Evolutionary conservation across 1,140 invertebrate genomes (phyloP), one percentile per base, ranked within the genome.

Genomic region (Drosophila sp.): DNA sequence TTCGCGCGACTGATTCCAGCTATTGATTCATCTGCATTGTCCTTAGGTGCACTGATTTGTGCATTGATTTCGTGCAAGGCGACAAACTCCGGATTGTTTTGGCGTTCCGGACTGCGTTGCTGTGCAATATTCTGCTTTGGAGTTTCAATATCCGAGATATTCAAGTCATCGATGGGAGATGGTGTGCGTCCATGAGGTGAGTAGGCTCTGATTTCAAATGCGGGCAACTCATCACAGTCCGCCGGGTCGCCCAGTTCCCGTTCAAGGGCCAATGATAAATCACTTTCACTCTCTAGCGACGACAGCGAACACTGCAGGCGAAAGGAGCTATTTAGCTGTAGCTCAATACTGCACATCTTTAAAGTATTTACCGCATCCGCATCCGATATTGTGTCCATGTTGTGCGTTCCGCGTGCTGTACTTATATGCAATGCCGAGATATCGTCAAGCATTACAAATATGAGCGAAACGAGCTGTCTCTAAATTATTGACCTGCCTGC

Each of bases 1-100:
- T 75, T 89, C 43, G 51, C 71, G 25, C 48, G 67, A 29, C 61
- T 87, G 0, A 76, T 61, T 6, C 16, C 59, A 5, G 34, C 11
- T 43, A 27, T 54, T 7, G 83, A 76, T 18, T 78, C 76, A 21
- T 78, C 48, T 9, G 57, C 59, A 50, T 71, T 71, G 4, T 91
- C 77, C 54, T 64, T 76, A 5, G 89, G 90, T n/a, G 89, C 82
- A 54, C 80, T 87, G n/a, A 91, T 91, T 43, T 90, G 82, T 18
- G 89, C 89, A 54, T 91, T 90, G 13, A 91, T 91, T 27, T 91
- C 90, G 32, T 90, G 76, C 29, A 91, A 61, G 1, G 90, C 67
- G 45, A 91, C 87, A 56, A 76, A 91, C n/a, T 91, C 80, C 0
- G 87, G 83, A 64, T 89, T 78, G 27, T 86, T 78, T 1, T 65